phyloP scores from a whole-genome alignment of 2,113 vertebrate species.

The Prinia subflava region DNA sequence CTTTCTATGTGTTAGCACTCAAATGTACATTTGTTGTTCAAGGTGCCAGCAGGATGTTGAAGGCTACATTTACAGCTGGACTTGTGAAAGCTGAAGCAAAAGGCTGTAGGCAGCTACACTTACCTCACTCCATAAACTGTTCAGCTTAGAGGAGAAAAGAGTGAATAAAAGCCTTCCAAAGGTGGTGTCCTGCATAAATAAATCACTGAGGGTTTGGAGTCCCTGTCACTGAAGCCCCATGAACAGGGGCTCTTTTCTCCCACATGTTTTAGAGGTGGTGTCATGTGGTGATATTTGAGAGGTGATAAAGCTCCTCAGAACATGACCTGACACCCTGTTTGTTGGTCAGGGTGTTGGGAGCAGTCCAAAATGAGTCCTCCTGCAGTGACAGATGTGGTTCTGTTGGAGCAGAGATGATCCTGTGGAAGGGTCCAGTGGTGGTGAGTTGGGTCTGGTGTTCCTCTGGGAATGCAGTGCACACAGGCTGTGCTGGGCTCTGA shows the following conservation, averaged over 20 bases:
- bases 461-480: no score
- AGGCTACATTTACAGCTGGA: not conserved
- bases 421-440: no score
- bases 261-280: not conserved
- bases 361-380: no score
- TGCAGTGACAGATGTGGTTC: no score
- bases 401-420: no score
- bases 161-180: not conserved
- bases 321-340: no score
- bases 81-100: not conserved
- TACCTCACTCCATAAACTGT: not conserved
- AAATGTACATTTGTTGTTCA: not conserved
- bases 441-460: no score
- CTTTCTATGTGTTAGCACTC: not conserved
- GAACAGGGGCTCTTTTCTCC: not conserved
- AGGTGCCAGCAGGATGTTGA: not conserved
- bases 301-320: not conserved
- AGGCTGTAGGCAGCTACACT: not conserved
- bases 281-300: no score
- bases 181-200: not conserved
- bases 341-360: no score
- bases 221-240: not conserved
- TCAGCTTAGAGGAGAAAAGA: not conserved
- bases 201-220: not conserved
- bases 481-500: no score